These are phyloP conservation scores for Exephanes ischioxanthus DNA, from an alignment of 2,888 invertebrate genomes.

Conservation along the genomic window DNA sequence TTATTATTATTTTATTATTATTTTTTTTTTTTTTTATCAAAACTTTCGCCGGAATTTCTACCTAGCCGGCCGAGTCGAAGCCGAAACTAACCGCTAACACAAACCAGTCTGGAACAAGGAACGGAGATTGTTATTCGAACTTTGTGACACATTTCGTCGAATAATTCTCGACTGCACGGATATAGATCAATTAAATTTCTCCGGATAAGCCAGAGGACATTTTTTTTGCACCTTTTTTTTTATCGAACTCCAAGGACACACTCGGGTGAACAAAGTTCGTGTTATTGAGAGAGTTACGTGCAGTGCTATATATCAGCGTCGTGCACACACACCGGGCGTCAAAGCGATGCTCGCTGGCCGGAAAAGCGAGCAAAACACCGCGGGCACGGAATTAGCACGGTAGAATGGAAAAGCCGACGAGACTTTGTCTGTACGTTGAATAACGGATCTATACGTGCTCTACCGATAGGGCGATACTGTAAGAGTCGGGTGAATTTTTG, in stretches of 20 bases:
- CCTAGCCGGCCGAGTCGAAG: not conserved
- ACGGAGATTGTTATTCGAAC: not conserved
- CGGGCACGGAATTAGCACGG: constrained; percentile 74
- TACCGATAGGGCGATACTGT: not conserved
- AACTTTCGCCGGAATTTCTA: not conserved
- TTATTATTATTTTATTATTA: constrained; percentile 6
- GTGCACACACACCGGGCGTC: constrained; percentile 48
- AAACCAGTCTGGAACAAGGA: not conserved
- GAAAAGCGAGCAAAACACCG: constrained; percentile 76
- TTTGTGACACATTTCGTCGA: not conserved
- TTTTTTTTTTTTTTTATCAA: constrained; percentile 12
- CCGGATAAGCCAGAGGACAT: not conserved
- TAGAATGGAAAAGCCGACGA: constrained; percentile 70
- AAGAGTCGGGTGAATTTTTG: not conserved
- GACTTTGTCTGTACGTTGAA: not conserved
- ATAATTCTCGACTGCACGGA: not conserved
- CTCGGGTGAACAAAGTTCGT: constrained; percentile 34
- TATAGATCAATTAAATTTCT: constrained; percentile 16
- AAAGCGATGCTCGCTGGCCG: constrained; percentile 79
- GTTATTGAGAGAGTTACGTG: constrained; percentile 26
- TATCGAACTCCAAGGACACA: not conserved
- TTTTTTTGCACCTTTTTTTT: constrained; percentile 10
- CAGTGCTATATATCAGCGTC: constrained; percentile 5
- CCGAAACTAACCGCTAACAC: not conserved
- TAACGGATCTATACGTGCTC: not conserved